Conservation (phyloP, 2,888 invertebrate genomes). For the Cephus spinipes region DNA sequence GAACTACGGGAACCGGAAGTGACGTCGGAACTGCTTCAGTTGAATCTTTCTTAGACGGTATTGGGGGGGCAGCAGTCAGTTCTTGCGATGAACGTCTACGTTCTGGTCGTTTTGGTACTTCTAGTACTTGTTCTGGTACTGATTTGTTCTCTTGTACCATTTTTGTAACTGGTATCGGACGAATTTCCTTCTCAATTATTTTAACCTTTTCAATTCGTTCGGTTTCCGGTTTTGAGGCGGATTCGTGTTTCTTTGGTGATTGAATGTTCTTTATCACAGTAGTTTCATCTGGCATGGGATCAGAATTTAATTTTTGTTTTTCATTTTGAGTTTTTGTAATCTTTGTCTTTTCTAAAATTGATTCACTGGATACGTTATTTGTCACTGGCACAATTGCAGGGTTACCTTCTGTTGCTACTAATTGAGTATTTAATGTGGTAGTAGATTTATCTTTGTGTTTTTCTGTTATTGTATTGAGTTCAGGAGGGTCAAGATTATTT, state of each 20-base stretch:
- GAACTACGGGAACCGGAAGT: conserved; percentile 28
- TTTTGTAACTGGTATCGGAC: conserved; percentile 13
- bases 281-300: not conserved
- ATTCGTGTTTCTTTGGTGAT: not conserved
- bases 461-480: not conserved
- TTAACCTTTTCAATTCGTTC: conserved; percentile 35
- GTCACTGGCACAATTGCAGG: not conserved
- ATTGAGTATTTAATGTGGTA: not conserved
- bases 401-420: not conserved
- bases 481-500: not conserved
- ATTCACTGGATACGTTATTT: conserved; percentile 13
- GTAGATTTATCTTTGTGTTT: not conserved
- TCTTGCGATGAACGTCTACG: conserved; percentile 40
- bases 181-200: conserved; percentile 40
- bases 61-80: not conserved
- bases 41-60: conserved; percentile 18
- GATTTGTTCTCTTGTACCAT: not conserved
- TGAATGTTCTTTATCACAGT: not conserved
- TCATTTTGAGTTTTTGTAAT: not conserved
- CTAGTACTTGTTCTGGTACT: conserved; percentile 10
- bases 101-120: conserved; percentile 45
- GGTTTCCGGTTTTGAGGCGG: not conserved
- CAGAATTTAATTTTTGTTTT: conserved; percentile 1
- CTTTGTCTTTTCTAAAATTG: not conserved
- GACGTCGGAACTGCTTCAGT: conserved; percentile 17